Evolutionary conservation across 2,888 invertebrate species (phyloP), one percentile per base, ranked within the genome.

Genomic region (Drepanosiphum platanoidis): DNA sequence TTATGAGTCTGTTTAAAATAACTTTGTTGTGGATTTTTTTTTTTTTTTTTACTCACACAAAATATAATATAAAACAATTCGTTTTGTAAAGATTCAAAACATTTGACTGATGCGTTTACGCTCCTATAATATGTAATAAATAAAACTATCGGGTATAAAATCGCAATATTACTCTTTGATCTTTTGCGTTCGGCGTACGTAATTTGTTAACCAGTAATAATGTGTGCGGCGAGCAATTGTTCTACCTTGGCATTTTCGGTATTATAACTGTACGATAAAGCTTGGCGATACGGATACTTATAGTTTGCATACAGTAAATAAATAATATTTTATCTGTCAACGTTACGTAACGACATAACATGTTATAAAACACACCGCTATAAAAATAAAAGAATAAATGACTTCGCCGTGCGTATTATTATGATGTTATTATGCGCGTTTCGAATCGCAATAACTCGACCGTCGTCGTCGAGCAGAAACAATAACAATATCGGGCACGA

Each of bases 241-340:
- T 64, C 27, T 64, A 64, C 11, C 30, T 27, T 11, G n/a, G 61
- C 27, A 64, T 64, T 64, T 64, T 13, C 27, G 9, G 27, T 7
- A 36, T 36, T 27, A n/a, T 61, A 30, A 18, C 11, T 30, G 61
- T 18, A 3, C 7, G 30, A 46, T 32, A 64, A 64, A 64, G 27
- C 18, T 34, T 32, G 75, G 5, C 1, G 77, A 77, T 5, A 8
- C 78, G 64, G n/a, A n/a, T 78, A 61, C 42, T 78, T 66, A n/a
- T n/a, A 15, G 66, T 78, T 32, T 64, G 39, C 42, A 42, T 42
- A 78, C 61, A 39, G 64, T 64, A 78, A 78, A 78, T 78, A 78
- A 64, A 78, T 61, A 78, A 39, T 11, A 32, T 42, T 78, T 78
- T 78, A 39, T 78, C 64, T 66, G 64, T 78, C 78, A 42, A 66